Evolutionary conservation across 2,888 invertebrate genomes (phyloP), one percentile per base, ranked within the genome.

Genomic region (Drosophila nigricruria): DNA sequence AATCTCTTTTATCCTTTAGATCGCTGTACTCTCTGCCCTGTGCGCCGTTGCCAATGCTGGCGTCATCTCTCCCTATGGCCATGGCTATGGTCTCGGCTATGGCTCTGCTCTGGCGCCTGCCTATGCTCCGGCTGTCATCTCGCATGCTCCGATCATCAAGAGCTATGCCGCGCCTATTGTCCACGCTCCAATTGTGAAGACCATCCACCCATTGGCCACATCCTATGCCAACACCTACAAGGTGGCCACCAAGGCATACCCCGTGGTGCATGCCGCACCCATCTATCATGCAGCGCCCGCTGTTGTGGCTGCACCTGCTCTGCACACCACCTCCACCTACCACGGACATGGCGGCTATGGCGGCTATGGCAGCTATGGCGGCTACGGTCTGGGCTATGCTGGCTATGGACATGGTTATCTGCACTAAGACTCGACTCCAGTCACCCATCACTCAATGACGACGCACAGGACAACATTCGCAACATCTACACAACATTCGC

Each of bases 11-110:
- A 30, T 42, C 10, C 77, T 79, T 8, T 66, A 92, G 92, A 86
- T 92, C 54, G 89, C 89, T 47, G 85, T 93, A 49, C 86, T 93
- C 73, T 92, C 93, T 68, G 92, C 93, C 52, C 89, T 93, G 77
- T 91, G 93, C 82, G 93, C 93, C 70, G 92, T 92, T 60, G 92
- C 91, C 75, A 93, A 92, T 69, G 93, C 93, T 71, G 93, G 93
- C 72, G 90, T 92, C 60, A 75, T 92, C 40, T 80, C 91, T 3
- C 91, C 91, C 62, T 90, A 91, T 50, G 82, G 89, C 63, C 81
- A 88, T 61, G 86, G 92, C 59, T 77, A 88, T 42, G 91, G 70
- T 1, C 30, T 88, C 66, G 80, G 90, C 45, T 83, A 92, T 85
- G 77, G 91, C 90, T 92, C 79, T 9, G 79, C 81, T 38, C 62